Base-by-base conservation (phyloP, 2,888 invertebrate genomes). In the Stomorhina lunata region DNA sequence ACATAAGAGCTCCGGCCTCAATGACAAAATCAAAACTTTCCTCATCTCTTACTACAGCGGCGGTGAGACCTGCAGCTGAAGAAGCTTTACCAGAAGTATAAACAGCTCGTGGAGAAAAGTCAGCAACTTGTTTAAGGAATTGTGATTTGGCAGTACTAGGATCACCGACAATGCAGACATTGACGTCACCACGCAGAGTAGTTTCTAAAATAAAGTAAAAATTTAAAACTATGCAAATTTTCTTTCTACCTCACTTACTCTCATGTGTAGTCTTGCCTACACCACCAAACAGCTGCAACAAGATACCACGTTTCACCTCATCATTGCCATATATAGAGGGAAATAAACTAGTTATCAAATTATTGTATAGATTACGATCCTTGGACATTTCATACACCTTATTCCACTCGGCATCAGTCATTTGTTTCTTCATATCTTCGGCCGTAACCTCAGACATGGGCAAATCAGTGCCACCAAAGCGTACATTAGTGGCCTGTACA, bases 61-160 rank as follows among this genome's bases (percentile, higher is more conserved):
- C 99, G 0, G 99, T 99, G 59, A 99, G 93, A 93, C 99, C 99
- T 65, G 99, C 99, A 0, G 99, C 99, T 2, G 96, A 95, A 0
- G 98, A 99, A 0, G 99, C 99, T 92, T 99, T 99, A 6, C 99
- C 99, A 48, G 98, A 99, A 0, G 99, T 99, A 91, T 99, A 99
- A 4, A 99, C 96, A 0, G 99, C 98, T 27, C 99, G 93, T 0
- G 99, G 99, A 17, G 96, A 95, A 91, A 99, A 98, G 89, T 99
- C 98, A 7, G 98, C 93, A 32, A 96, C 97, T 92, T 96, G 98
- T 92, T 99, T 98, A 50, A 99, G 92, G 85, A 99, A 94, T 90
- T 99, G 99, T 0, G 98, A 98, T 91, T 99, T 99, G 27, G 99
- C 99, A 0, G 99, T 99, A 90, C 98, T 98, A 0, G 99, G 99